Base-by-base conservation (phyloP, 2,797 vertebrate genomes). In the Emydoidea blandingii region DNA sequence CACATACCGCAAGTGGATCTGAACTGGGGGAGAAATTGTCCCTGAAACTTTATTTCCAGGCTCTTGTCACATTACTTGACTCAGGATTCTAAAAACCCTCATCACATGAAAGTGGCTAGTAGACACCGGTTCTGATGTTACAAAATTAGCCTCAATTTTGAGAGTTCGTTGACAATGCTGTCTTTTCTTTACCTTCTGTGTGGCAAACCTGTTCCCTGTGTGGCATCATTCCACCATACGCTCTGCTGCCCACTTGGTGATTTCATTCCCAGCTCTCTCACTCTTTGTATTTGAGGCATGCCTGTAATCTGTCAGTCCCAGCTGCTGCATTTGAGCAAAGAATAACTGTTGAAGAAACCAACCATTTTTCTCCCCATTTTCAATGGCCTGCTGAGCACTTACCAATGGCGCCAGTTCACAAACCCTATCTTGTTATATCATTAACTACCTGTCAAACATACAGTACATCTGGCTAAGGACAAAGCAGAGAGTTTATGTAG, bases 271-370 rank as follows among this genome's bases (percentile, higher is more conserved):
- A 34, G 41, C 80, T 80, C 85, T 93, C 87, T 91, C 90, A 91
- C 92, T 92, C 96, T 93, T 94, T 88, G 87, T 85, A 53, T 93
- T 92, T 91, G 89, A 97, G 87, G 5, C 21, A 93, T 86, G 91
- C 86, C 90, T 92, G 90, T 76, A 93, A 91, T 97, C 94, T 94
- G 79, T 91, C 19, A 93, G 87, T 85, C 44, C 50, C 96, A 94
- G 96, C 57, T 90, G 37, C 65, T 90, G 74, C 87, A 93, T 79
- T 90, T 91, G 74, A 86, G 37, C 89, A 88, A 96, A 95, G 95
- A 97, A 92, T 47, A 85, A 81, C 86, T 94, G 81, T 84, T 57
- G 53, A 72, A 93, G 16, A 14, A 86, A 54, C 21, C 21, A 93
- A 72, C 23, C 62, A 94, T 91, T 95, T 83, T 86, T 95, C 82